Evolutionary conservation across 2,113 vertebrate genomes (phyloP).

Genomic region (Willisornis vidua): DNA sequence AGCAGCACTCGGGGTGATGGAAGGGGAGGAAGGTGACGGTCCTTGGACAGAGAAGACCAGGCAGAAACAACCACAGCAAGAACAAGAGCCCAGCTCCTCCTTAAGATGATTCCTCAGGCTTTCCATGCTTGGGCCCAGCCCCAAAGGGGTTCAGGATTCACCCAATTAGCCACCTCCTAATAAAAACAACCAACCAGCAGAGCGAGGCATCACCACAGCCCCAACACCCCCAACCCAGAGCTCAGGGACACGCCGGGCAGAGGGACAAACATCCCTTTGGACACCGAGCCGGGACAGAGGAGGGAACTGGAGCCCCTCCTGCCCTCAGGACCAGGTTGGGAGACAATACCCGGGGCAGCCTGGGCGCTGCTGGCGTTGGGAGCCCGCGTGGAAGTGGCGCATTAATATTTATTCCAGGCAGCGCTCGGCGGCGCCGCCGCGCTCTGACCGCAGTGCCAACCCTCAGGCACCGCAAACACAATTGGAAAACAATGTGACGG

Average conservation of each 20-base stretch:
- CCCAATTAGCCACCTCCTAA: fast-evolving
- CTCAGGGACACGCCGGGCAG: background rate
- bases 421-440: conserved; percentile 33
- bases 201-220: background rate
- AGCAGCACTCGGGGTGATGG: background rate
- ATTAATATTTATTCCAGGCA: conserved; percentile 76
- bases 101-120: background rate
- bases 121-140: background rate
- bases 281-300: background rate
- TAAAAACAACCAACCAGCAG: background rate
- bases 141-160: fast-evolving
- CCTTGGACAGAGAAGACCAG: background rate
- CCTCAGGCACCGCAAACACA: conserved; percentile 84
- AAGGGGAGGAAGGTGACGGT: background rate
- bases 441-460: conserved; percentile 81
- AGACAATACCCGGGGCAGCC: background rate
- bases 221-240: background rate
- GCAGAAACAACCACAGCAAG: background rate
- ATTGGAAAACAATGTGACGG: conserved; percentile 90
- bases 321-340: background rate
- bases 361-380: background rate
- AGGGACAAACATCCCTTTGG: fast-evolving
- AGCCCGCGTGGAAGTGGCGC: conserved; percentile 54
- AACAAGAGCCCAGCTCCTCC: background rate
- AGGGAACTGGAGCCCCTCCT: background rate